These are phyloP conservation scores for Nasonia oneida DNA, from an alignment of 2,888 invertebrate species.

Conservation along the genomic window DNA sequence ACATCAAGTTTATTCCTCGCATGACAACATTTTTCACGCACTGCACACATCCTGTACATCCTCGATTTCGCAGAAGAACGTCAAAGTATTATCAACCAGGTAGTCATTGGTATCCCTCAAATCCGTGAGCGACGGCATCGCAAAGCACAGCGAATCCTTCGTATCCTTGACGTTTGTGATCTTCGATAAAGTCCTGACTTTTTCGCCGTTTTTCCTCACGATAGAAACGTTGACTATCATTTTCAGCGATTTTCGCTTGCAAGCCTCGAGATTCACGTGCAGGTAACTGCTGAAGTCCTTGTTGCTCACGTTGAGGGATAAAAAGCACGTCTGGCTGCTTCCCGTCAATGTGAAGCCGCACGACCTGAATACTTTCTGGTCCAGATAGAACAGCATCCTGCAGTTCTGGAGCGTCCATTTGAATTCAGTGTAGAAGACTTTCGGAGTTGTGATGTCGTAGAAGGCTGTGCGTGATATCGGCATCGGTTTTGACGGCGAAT, in stretches of 20 bases:
- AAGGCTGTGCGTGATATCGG: neutral
- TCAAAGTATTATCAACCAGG: conserved; percentile 23
- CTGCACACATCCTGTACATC: neutral
- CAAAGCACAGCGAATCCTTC: neutral
- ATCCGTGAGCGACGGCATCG: neutral
- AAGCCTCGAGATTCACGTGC: conserved; percentile 18
- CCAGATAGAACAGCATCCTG: conserved; percentile 12
- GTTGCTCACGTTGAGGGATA: conserved; percentile 19
- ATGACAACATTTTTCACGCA: neutral
- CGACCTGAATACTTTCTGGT: conserved; percentile 33
- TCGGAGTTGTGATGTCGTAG: neutral
- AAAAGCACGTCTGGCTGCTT: conserved; percentile 14
- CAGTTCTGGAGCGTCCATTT: conserved; percentile 29
- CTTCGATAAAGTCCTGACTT: neutral
- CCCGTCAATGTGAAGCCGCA: conserved; percentile 9
- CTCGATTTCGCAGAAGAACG: conserved; percentile 25
- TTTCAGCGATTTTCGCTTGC: conserved; percentile 10
- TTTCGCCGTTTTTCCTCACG: neutral
- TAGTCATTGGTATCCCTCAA: neutral
- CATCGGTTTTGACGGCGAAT: neutral
- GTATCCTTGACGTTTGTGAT: neutral
- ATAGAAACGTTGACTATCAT: conserved; percentile 9
- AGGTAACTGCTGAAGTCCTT: conserved; percentile 18
- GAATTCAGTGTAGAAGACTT: conserved; percentile 28
- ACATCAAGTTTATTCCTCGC: too few relatives aligned